Conservation (phyloP, 2,797 vertebrate species). For the Sebastes oblongus region DNA sequence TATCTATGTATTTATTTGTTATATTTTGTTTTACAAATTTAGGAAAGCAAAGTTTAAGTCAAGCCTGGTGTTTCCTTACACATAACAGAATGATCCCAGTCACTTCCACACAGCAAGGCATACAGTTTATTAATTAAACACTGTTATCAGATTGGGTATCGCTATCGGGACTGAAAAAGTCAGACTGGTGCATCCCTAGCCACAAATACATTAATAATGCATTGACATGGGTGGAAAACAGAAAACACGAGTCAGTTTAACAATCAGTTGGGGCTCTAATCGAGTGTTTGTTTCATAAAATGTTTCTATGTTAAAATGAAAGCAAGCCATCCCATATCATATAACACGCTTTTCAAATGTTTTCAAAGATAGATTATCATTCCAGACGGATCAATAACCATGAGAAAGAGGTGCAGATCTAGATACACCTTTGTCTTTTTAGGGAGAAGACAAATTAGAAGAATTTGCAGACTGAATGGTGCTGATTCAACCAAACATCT, state of each 20-base stretch:
- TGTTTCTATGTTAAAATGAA: background rate
- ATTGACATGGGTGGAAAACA: background rate
- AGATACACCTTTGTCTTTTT: background rate
- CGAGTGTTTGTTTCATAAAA: background rate
- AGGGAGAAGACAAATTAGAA: background rate
- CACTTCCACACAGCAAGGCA: too few species aligned
- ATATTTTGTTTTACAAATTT: too few species aligned
- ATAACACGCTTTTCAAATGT: background rate
- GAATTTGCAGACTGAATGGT: background rate
- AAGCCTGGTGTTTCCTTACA: too few species aligned
- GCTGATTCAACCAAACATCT: background rate
- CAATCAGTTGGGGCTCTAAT: background rate
- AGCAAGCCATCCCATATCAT: background rate
- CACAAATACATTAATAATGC: background rate
- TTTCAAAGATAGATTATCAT: background rate
- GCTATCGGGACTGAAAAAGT: too few species aligned
- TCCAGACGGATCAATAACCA: background rate
- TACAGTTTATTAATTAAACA: too few species aligned
- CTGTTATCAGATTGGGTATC: too few species aligned
- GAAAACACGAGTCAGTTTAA: background rate
- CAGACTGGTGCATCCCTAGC: too few species aligned
- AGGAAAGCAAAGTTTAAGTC: too few species aligned
- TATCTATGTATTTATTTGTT: too few species aligned
- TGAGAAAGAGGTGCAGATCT: background rate
- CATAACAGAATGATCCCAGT: too few species aligned